These are phyloP conservation scores for Patella depressa DNA, from an alignment of 2,888 invertebrate species.

Conservation along the genomic window DNA sequence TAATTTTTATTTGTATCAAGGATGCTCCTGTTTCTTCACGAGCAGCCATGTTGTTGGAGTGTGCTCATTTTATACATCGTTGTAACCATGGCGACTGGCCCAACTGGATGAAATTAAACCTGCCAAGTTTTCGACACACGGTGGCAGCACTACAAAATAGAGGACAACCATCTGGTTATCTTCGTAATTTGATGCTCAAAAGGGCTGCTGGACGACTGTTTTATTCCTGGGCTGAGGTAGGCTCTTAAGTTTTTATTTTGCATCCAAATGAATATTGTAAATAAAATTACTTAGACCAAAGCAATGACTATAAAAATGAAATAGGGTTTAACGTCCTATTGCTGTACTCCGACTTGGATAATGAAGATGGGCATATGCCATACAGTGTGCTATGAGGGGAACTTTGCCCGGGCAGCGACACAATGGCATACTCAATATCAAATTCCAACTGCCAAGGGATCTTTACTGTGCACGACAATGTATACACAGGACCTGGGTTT, in stretches of 20 bases:
- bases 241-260: neutral
- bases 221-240: slow-evolving; percentile 92
- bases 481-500: no score
- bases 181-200: slow-evolving; percentile 79
- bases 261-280: no score
- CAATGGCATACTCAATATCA: no score
- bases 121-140: slow-evolving; percentile 77
- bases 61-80: slow-evolving; percentile 95
- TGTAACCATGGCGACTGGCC: slow-evolving; percentile 99
- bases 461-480: no score
- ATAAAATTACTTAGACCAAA: no score
- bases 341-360: no score
- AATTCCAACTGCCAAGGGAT: no score
- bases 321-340: no score
- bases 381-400: no score
- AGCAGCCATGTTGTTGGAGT: slow-evolving; percentile 93
- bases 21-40: slow-evolving; percentile 94
- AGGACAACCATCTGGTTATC: slow-evolving; percentile 75
- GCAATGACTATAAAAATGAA: no score
- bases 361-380: no score
- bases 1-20: slow-evolving; percentile 76
- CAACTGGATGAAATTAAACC: slow-evolving; percentile 93
- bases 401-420: no score
- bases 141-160: slow-evolving; percentile 69
- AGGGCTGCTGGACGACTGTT: slow-evolving; percentile 96